Conservation (phyloP, 2,888 invertebrate genomes). For the Macropis europaea region DNA sequence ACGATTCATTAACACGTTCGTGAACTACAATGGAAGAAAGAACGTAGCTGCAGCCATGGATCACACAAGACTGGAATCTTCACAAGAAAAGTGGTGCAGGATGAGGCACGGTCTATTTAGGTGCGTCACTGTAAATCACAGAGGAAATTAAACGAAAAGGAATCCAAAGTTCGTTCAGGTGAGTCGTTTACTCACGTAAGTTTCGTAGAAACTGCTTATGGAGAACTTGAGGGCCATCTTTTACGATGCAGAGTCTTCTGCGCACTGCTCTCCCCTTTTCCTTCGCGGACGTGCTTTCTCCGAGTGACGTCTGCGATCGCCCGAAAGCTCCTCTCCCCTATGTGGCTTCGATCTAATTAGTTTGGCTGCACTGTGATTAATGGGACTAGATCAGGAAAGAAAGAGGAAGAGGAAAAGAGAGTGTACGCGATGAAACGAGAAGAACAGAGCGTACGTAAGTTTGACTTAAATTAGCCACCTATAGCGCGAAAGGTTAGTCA, state of each 20-base stretch:
- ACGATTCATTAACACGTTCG: constrained; percentile 7
- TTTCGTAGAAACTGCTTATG: constrained; percentile 76
- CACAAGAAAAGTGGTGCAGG: background rate
- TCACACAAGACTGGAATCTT: background rate
- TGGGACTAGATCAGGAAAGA: constrained; percentile 68
- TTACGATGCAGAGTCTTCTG: background rate
- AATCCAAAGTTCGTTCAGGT: background rate
- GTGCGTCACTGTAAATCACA: background rate
- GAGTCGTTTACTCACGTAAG: constrained; percentile 74
- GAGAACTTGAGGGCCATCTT: constrained; percentile 75
- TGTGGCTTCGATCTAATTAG: constrained; percentile 68
- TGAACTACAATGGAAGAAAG: background rate
- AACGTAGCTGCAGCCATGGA: background rate
- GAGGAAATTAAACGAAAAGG: background rate
- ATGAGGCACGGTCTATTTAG: background rate
- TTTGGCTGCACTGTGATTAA: constrained; percentile 72
- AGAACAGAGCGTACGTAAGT: constrained; percentile 48
- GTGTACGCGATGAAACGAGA: constrained; percentile 50
- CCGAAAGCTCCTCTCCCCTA: constrained; percentile 43
- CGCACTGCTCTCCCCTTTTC: background rate
- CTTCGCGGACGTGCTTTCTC: constrained; percentile 27
- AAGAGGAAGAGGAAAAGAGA: constrained; percentile 44
- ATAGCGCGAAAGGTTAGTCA: constrained; percentile 78
- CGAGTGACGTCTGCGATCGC: constrained; percentile 30
- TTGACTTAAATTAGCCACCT: constrained; percentile 78